A percentile compares a stretch with the other conserved stretches of the same genome.
phyloP scores from a whole-genome alignment of 1,140 invertebrate genomes.

The Drosophila hydei region DNA sequence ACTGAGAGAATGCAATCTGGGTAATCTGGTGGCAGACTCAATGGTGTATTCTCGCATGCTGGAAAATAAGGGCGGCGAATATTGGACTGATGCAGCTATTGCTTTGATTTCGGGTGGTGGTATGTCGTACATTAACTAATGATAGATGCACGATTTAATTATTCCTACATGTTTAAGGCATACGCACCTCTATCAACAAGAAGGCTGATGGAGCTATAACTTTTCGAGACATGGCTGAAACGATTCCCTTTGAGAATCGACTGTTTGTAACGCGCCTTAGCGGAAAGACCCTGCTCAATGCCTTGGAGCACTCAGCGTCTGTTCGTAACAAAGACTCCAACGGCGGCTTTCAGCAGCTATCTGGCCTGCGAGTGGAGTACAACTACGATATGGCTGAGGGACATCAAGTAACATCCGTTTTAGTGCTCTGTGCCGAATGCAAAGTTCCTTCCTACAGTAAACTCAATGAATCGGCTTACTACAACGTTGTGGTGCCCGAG shows the following conservation, averaged over 20 bases:
- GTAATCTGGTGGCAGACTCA: constrained; percentile 92
- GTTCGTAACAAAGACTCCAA: constrained; percentile 84
- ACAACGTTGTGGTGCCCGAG: constrained; percentile 84
- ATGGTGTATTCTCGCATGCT: constrained; percentile 85
- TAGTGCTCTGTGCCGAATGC: constrained; percentile 85
- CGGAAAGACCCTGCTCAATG: constrained; percentile 81
- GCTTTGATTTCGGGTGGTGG: constrained; percentile 90
- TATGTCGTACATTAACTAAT: constrained; percentile 1
- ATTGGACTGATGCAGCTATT: constrained; percentile 91
- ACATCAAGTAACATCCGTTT: constrained; percentile 84
- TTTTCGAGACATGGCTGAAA: constrained; percentile 76
- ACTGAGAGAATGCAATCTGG: constrained; percentile 91
- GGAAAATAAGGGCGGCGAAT: constrained; percentile 84
- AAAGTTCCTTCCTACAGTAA: constrained; percentile 83
- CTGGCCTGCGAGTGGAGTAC: constrained; percentile 86
- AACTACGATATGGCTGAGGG: constrained; percentile 84
- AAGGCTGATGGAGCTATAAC: constrained; percentile 56
- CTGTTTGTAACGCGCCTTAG: constrained; percentile 85
- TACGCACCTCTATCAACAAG: constrained; percentile 64
- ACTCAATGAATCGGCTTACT: constrained; percentile 83
- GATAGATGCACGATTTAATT: not conserved
- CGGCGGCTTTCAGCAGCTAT: constrained; percentile 87
- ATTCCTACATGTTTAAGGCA: constrained; percentile 34
- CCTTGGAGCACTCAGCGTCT: constrained; percentile 86
- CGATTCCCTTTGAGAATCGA: constrained; percentile 86